Base-by-base conservation (phyloP, 1,140 invertebrate genomes). In the Philopotamus ludificatus region DNA sequence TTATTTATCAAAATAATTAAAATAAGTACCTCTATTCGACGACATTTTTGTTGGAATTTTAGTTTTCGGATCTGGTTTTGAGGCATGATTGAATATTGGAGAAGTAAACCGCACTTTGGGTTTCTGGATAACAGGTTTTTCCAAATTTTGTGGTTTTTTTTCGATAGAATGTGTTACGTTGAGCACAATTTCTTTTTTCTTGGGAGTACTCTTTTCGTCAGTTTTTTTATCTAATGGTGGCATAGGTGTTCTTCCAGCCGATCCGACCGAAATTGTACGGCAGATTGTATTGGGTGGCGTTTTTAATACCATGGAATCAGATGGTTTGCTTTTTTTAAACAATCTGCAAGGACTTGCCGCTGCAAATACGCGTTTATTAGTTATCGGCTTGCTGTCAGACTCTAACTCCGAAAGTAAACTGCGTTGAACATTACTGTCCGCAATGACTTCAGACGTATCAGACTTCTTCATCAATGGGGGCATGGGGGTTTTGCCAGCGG, bases 81-180 rank as follows among this genome's bases (percentile, higher is more conserved):
- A 34, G 28, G 4, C 28, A 34, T 7, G 4, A 7, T 34, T 34
- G 28, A 34, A 34, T 34, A 12, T 34, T 34, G 4, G 4, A 34
- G 4, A 12, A 12, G 28, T 7, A 34, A 34, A 34, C 28, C 20
- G 12, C 41, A 57, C 39, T 39, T 55, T 55, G 2, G 12, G 9
- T 2, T 16, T 15, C n/a, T 41, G n/a, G 9, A 28, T 41, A 3
- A 18, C 25, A 9, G 22, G 72, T 42, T 57, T 57, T n/a, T n/a
- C n/a, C n/a, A n/a, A n/a, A n/a, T n/a, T n/a, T n/a, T n/a, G n/a
- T n/a, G n/a, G n/a, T n/a, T 42, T 63, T 78, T 79, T 65, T 67
- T 79, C 79, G 26, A 80, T 72, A 2, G 79, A 79, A 34, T 73
- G 70, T 9, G 77, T 80, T 7, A 78, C 53, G 67, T 81, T 80